These are phyloP conservation scores for Dynastes hyllus DNA, from an alignment of 2,888 invertebrate genomes.

Conservation along the genomic window DNA sequence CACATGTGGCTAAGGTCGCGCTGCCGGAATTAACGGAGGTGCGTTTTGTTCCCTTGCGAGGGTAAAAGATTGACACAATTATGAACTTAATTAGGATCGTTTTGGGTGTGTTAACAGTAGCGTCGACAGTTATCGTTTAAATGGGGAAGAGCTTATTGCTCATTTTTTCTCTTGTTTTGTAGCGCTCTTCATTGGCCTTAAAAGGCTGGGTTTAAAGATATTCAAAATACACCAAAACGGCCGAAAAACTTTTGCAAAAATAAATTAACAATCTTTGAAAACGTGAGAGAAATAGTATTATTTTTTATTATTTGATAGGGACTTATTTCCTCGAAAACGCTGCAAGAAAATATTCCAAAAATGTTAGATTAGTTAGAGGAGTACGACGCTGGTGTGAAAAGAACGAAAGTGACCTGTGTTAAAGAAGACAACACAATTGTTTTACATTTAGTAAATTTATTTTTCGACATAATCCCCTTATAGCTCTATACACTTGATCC, in stretches of 20 bases:
- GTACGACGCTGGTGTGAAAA: too few species aligned
- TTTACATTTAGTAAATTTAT: too few species aligned
- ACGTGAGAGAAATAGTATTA: too few species aligned
- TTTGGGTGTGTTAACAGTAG: slow-evolving; percentile 7
- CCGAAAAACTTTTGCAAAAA: not conserved
- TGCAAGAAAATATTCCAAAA: too few species aligned
- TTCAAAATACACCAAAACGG: not conserved
- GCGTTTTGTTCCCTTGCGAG: slow-evolving; percentile 20
- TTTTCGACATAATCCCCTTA: too few species aligned
- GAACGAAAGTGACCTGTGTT: too few species aligned
- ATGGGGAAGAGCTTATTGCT: slow-evolving; percentile 16
- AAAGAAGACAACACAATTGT: too few species aligned
- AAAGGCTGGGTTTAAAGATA: not conserved
- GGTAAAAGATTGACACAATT: slow-evolving; percentile 39
- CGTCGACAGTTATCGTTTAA: not conserved
- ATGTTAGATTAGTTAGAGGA: too few species aligned
- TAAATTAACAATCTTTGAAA: too few species aligned
- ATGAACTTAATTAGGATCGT: slow-evolving; percentile 37
- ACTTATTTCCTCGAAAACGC: too few species aligned
- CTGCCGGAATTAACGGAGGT: slow-evolving; percentile 22
- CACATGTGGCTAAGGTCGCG: not conserved
- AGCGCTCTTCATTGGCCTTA: not conserved
- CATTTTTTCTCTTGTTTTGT: slow-evolving; percentile 7
- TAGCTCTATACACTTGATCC: too few species aligned
- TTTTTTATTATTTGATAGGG: too few species aligned